phyloP scores from a whole-genome alignment of 2,888 invertebrate genomes.

The Paralinhomoeus sp. region DNA sequence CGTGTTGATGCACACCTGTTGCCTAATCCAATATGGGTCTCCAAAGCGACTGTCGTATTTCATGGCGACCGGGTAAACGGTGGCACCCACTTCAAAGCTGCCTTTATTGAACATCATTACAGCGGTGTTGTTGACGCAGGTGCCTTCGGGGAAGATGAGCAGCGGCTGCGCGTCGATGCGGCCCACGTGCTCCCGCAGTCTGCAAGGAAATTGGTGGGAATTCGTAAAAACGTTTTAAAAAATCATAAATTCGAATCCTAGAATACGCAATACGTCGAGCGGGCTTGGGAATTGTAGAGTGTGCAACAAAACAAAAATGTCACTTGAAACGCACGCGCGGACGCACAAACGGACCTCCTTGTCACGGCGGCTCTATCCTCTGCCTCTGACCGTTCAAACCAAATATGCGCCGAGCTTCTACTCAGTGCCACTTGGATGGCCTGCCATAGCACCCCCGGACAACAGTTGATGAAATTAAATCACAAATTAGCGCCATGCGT shows the following conservation, averaged over 20 bases:
- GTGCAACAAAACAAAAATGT: neutral
- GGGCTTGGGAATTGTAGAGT: too few species aligned
- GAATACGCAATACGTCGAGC: too few species aligned
- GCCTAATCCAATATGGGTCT: constrained; percentile 98
- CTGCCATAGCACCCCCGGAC: constrained; percentile 38
- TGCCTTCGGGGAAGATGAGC: constrained; percentile 94
- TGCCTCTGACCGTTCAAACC: constrained; percentile 89
- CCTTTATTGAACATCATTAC: constrained; percentile 99
- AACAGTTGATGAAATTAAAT: neutral
- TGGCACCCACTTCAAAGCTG: constrained; percentile 85
- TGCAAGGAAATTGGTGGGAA: too few species aligned
- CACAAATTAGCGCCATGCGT: too few species aligned
- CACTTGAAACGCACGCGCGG: neutral
- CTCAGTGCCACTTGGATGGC: constrained; percentile 71
- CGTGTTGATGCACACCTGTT: constrained; percentile 43
- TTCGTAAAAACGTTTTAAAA: too few species aligned
- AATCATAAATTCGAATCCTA: too few species aligned
- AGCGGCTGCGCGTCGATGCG: constrained; percentile 81
- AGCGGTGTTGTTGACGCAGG: constrained; percentile 97
- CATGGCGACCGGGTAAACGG: constrained; percentile 92
- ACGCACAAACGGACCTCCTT: constrained; percentile 37
- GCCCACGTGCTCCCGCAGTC: constrained; percentile 70
- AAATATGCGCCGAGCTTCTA: constrained; percentile 82
- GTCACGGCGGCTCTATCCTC: constrained; percentile 75
- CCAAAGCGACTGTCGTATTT: constrained; percentile 93